Conservation (phyloP, 2,888 invertebrate genomes). For the Drosophila mimetica region DNA sequence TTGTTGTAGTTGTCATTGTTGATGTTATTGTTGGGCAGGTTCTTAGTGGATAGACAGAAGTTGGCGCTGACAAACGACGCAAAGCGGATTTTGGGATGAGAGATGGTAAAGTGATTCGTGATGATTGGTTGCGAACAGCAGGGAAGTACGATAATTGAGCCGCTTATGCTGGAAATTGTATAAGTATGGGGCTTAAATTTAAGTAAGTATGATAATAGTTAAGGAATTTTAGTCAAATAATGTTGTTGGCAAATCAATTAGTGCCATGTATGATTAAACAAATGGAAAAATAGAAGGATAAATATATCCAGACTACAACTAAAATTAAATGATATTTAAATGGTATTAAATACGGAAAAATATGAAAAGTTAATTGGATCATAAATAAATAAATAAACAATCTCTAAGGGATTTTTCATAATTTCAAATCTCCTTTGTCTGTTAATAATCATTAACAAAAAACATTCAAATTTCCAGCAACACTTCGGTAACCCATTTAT, state of each 20-base stretch:
- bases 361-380: too few relatives aligned
- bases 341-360: too few relatives aligned
- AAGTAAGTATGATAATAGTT: background rate
- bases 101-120: slow-evolving; percentile 17
- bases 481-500: slow-evolving; percentile 18
- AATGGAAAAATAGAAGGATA: too few relatives aligned
- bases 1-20: slow-evolving; percentile 24
- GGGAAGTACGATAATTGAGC: slow-evolving; percentile 22
- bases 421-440: background rate
- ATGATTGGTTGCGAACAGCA: slow-evolving; percentile 15
- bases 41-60: slow-evolving; percentile 27
- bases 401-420: too few relatives aligned
- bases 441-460: background rate
- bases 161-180: background rate
- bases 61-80: slow-evolving; percentile 29
- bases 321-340: too few relatives aligned
- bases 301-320: too few relatives aligned
- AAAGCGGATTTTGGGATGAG: slow-evolving; percentile 26
- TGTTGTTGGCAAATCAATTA: background rate
- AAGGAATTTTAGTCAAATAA: background rate
- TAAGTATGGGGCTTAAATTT: background rate
- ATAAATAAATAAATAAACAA: too few relatives aligned
- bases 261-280: background rate
- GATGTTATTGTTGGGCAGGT: slow-evolving; percentile 14
- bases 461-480: background rate